Percentiles rank a stretch among this genome's conserved stretches.
These are phyloP conservation scores for Pardalotus punctatus DNA, from an alignment of 2,113 vertebrate genomes.

Conservation along the genomic window DNA sequence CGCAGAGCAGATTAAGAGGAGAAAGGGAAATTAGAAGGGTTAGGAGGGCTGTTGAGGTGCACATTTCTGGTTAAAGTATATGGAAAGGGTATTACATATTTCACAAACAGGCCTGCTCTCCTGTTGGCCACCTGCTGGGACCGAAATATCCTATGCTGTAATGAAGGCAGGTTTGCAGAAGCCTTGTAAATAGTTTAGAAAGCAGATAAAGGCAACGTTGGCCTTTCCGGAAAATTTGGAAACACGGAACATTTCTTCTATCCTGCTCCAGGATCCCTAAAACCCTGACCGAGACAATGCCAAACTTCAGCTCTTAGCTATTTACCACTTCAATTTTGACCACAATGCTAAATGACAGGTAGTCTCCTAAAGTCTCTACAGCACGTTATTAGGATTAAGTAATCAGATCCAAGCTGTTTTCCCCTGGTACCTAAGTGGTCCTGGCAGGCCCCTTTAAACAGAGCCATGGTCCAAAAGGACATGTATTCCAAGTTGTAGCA, in stretches of 20 bases:
- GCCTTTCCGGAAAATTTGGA: slow-evolving; percentile 63
- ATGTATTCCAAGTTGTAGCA: slow-evolving; percentile 62
- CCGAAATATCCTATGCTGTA: slow-evolving; percentile 85
- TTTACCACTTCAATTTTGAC: slow-evolving; percentile 43
- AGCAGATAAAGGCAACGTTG: slow-evolving; percentile 76
- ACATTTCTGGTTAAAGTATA: slow-evolving; percentile 85
- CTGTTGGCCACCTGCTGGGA: slow-evolving; percentile 85
- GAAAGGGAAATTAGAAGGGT: slow-evolving; percentile 87
- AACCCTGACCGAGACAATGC: background rate
- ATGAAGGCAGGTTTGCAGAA: slow-evolving; percentile 85
- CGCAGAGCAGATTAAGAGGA: slow-evolving; percentile 82
- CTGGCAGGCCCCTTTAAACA: slow-evolving; percentile 51
- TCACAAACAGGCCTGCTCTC: slow-evolving; percentile 78
- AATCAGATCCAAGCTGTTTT: slow-evolving; percentile 72
- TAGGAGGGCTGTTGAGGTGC: slow-evolving; percentile 78
- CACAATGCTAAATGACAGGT: slow-evolving; percentile 75
- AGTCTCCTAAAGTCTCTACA: slow-evolving; percentile 82
- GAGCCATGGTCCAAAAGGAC: slow-evolving; percentile 27
- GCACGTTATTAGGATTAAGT: slow-evolving; percentile 81
- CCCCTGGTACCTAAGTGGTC: slow-evolving; percentile 37
- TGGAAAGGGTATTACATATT: slow-evolving; percentile 85
- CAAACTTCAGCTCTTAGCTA: slow-evolving; percentile 41
- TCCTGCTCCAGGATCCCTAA: background rate
- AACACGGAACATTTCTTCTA: background rate
- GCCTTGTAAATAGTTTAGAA: slow-evolving; percentile 86